Percentiles rank a stretch among this genome's conserved stretches.
Evolutionary conservation across 2,888 invertebrate species (phyloP).

Genomic region (Pristionchus exspectatus): DNA sequence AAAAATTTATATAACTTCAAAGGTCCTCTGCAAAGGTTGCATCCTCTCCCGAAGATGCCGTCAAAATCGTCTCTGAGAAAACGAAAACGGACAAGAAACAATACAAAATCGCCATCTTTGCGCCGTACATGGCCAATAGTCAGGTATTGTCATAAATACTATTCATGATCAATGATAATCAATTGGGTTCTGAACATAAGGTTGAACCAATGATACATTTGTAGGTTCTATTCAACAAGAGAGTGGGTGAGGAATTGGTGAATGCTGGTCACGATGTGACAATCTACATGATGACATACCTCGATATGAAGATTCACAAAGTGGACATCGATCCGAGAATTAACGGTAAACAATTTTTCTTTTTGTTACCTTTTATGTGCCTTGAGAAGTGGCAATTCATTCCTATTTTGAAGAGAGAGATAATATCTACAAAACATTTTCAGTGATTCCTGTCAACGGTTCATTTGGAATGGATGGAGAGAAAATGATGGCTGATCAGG

Average conservation of each 20-base stretch:
- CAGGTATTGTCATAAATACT: slow-evolving; percentile 58
- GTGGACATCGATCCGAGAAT: slow-evolving; percentile 60
- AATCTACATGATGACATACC: slow-evolving; percentile 60
- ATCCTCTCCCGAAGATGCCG: not conserved
- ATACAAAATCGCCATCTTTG: slow-evolving; percentile 65
- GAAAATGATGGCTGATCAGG: slow-evolving; percentile 61
- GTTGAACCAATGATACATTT: not conserved
- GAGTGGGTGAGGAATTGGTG: slow-evolving; percentile 66
- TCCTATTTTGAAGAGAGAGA: not conserved
- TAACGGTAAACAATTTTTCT: slow-evolving; percentile 54
- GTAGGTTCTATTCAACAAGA: slow-evolving; percentile 66
- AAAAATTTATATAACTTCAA: not conserved
- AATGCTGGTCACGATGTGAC: slow-evolving; percentile 71
- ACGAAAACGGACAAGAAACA: not conserved
- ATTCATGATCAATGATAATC: no score
- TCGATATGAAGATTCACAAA: slow-evolving; percentile 48
- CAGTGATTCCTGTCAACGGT: slow-evolving; percentile 38
- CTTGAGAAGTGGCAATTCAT: not conserved
- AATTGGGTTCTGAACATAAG: no score
- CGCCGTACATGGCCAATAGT: slow-evolving; percentile 65
- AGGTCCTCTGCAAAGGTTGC: not conserved
- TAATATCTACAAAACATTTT: not conserved
- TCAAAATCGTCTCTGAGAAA: not conserved
- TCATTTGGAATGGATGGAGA: slow-evolving; percentile 47
- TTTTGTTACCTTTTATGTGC: no score